Evolutionary conservation across 2,113 vertebrate genomes (phyloP).

Genomic region (Phalacrocorax brasilianus): DNA sequence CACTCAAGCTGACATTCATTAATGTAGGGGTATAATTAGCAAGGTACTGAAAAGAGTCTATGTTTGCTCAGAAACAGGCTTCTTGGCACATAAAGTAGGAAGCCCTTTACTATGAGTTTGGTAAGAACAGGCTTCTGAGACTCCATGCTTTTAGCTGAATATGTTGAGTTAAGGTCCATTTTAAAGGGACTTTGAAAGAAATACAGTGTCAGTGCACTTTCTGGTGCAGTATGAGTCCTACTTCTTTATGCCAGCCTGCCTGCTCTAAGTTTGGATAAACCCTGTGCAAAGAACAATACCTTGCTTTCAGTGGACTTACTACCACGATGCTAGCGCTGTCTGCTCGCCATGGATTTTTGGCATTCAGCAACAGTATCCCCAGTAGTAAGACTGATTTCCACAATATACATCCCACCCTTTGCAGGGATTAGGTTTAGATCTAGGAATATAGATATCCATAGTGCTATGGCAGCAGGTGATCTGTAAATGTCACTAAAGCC

Average conservation of each 20-base stretch:
- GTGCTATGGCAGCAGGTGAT: not conserved
- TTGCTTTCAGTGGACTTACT: not conserved
- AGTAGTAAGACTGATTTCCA: not conserved
- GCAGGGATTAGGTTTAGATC: not conserved
- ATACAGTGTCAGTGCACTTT: not conserved
- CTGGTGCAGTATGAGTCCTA: accelerated
- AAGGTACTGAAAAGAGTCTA: not conserved
- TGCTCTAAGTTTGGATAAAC: not conserved
- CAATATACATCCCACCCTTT: not conserved
- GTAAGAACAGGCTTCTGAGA: not conserved
- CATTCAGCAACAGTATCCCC: not conserved
- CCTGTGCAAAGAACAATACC: not conserved
- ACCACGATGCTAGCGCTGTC: not conserved
- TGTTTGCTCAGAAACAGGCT: not conserved
- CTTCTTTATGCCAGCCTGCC: not conserved
- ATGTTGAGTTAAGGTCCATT: not conserved
- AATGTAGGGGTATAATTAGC: not conserved
- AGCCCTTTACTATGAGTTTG: not conserved
- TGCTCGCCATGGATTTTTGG: not conserved
- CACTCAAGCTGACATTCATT: not conserved
- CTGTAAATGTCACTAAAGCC: not conserved
- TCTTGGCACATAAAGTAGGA: not conserved
- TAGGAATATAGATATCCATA: not conserved
- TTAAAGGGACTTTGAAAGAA: not conserved
- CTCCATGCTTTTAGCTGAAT: not conserved